A percentile compares a stretch with the other conserved stretches of the same genome.
These are phyloP conservation scores for Drosophila prosaltans DNA, from an alignment of 1,140 invertebrate genomes.

Conservation along the genomic window DNA sequence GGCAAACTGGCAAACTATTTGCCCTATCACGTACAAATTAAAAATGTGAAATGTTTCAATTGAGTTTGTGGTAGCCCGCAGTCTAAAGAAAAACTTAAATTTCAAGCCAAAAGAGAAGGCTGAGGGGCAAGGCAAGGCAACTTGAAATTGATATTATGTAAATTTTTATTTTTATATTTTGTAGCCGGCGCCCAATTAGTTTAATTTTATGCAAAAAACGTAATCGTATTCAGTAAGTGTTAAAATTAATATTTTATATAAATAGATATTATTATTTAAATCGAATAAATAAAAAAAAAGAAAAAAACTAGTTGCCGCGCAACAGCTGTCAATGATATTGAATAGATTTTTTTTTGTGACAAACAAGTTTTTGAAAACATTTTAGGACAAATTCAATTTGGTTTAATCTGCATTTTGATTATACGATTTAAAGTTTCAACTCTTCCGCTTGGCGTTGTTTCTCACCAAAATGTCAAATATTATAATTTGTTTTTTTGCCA, in stretches of 20 bases:
- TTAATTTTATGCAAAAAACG: constrained; percentile 27
- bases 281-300: neutral
- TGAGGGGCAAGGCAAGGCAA: neutral
- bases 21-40: constrained; percentile 81
- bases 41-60: constrained; percentile 81
- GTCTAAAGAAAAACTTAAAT: no score
- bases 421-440: neutral
- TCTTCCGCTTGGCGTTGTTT: neutral
- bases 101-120: no score
- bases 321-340: neutral
- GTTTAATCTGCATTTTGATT: constrained; percentile 8
- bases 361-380: constrained; percentile 14
- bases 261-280: neutral
- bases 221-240: constrained; percentile 1
- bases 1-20: constrained; percentile 74
- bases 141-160: constrained; percentile 13
- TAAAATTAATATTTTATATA: constrained; percentile 23
- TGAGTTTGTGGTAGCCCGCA: constrained; percentile 44
- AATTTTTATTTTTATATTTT: constrained; percentile 22
- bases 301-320: neutral
- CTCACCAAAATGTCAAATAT: constrained; percentile 26
- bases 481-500: constrained; percentile 18
- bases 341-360: neutral
- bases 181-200: constrained; percentile 21
- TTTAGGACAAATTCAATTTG: constrained; percentile 16